Percentiles rank a stretch among this genome's conserved stretches.
Conservation (phyloP, 1,140 invertebrate genomes). For the Armadillidium nasatum region DNA sequence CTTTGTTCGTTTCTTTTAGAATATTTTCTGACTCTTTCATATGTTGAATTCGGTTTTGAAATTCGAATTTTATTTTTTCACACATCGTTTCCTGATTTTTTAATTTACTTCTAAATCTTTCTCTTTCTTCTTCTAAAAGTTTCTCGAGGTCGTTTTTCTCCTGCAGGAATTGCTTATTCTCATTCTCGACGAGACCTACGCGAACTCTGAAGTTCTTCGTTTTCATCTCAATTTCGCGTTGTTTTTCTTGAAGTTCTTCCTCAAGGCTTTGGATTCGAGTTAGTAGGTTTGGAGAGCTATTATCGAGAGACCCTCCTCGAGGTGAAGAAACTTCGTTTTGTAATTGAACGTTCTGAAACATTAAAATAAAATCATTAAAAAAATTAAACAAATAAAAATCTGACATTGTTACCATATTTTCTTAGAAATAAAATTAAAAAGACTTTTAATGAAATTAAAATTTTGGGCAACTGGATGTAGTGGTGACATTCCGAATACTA, state of each 20-base stretch:
- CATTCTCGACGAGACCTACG: conserved; percentile 16
- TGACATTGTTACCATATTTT: too few species aligned
- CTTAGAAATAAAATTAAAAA: too few species aligned
- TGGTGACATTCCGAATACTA: too few species aligned
- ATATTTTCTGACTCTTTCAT: conserved; percentile 16
- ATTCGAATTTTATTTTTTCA: not conserved
- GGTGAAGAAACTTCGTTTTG: not conserved
- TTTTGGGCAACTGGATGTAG: too few species aligned
- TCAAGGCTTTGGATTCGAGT: not conserved
- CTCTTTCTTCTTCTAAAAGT: conserved; percentile 23
- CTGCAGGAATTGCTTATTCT: conserved; percentile 22
- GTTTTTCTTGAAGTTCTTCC: not conserved
- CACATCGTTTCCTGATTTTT: conserved; percentile 19
- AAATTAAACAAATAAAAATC: too few species aligned
- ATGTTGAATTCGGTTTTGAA: conserved; percentile 10
- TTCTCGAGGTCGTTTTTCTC: conserved; percentile 22
- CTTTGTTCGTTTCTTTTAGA: not conserved
- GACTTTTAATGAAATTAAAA: too few species aligned
- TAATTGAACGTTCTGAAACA: not conserved
- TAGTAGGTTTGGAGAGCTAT: not conserved
- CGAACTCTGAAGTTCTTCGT: not conserved
- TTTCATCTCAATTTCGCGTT: not conserved
- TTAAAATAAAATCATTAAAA: too few species aligned
- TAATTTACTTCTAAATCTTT: conserved; percentile 22
- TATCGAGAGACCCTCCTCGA: not conserved